These are phyloP conservation scores for Deilephila elpenor DNA, from an alignment of 2,888 invertebrate species.

Conservation along the genomic window DNA sequence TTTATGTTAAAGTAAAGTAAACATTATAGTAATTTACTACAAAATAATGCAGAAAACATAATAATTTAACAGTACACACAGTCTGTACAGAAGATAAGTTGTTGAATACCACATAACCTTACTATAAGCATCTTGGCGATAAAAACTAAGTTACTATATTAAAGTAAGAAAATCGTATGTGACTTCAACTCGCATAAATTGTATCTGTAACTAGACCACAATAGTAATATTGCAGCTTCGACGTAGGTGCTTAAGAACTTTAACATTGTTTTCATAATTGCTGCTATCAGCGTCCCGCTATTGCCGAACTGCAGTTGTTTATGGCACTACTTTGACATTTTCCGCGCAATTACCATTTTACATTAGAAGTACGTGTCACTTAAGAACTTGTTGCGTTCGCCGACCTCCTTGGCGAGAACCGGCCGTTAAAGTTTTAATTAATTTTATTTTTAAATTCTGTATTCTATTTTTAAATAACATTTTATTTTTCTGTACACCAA, in stretches of 20 bases:
- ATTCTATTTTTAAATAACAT: not conserved
- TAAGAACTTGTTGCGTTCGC: constrained; percentile 4
- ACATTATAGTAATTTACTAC: no score
- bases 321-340: not conserved
- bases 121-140: not conserved
- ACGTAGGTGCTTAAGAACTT: constrained; percentile 2
- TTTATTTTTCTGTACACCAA: no score
- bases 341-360: not conserved
- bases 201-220: constrained; percentile 3
- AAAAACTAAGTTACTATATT: not conserved
- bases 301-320: constrained; percentile 18
- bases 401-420: not conserved
- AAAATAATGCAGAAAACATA: no score
- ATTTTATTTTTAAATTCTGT: not conserved
- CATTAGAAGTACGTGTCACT: not conserved
- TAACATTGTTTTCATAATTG: constrained; percentile 21
- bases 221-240: not conserved
- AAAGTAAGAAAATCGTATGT: not conserved
- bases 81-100: no score
- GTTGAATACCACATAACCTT: no score
- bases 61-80: no score
- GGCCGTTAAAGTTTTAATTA: not conserved
- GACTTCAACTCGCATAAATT: constrained; percentile 2
- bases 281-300: constrained; percentile 4
- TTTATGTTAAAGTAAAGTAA: no score